Conservation (phyloP, 2,888 invertebrate species). For the Polydesmus complanatus region DNA sequence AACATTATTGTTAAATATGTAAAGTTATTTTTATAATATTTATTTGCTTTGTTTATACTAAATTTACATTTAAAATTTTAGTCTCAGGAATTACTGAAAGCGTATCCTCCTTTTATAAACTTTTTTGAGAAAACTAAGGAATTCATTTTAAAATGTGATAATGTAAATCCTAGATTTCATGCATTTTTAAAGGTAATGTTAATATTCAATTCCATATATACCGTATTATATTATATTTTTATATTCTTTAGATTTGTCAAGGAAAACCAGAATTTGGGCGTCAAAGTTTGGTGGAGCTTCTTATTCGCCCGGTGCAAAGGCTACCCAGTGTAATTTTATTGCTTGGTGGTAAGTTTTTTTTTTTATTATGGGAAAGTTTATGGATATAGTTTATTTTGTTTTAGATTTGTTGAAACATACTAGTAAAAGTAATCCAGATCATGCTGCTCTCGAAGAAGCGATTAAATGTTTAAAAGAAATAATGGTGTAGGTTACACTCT, state of each 20-base stretch:
- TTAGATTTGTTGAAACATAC: conserved; percentile 87
- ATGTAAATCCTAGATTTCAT: conserved; percentile 87
- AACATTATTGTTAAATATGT: conserved; percentile 71
- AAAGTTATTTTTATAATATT: conserved; percentile 23
- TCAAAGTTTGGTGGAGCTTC: conserved; percentile 84
- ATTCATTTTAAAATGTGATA: conserved; percentile 77
- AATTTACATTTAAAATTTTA: conserved; percentile 23
- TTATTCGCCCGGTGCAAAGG: conserved; percentile 95
- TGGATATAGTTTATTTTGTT: conserved; percentile 18
- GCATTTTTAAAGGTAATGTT: conserved; percentile 79
- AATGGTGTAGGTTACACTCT: conserved; percentile 49
- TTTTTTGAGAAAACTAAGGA: conserved; percentile 96
- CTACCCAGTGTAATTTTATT: conserved; percentile 90
- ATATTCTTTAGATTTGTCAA: conserved; percentile 30
- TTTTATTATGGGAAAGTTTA: background rate
- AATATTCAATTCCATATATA: conserved; percentile 32
- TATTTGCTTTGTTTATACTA: background rate
- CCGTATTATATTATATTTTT: conserved; percentile 2
- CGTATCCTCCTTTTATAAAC: conserved; percentile 96
- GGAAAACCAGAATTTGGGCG: conserved; percentile 83
- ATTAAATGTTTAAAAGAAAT: conserved; percentile 79
- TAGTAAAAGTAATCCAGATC: conserved; percentile 72
- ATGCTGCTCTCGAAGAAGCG: conserved; percentile 66
- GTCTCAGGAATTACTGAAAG: conserved; percentile 74
- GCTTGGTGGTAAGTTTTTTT: conserved; percentile 56